A percentile compares a stretch with the other conserved stretches of the same genome.
These are phyloP conservation scores for Pseudomugil tenellus DNA, from an alignment of 2,797 vertebrate species.

Conservation along the genomic window DNA sequence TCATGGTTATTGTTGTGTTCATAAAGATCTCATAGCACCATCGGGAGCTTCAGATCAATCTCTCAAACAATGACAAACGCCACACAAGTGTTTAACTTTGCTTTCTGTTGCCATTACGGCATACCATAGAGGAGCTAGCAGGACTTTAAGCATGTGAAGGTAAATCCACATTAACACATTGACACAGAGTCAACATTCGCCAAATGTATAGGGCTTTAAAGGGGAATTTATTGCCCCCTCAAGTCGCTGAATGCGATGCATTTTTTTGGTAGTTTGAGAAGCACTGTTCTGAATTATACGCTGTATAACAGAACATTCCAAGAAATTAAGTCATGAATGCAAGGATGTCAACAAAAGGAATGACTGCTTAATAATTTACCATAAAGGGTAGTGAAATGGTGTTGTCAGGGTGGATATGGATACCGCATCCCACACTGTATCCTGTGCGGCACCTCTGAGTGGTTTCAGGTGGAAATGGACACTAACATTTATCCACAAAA, in stretches of 20 bases:
- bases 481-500: constrained; percentile 63
- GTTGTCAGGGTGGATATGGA: constrained; percentile 39
- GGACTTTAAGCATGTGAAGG: constrained; percentile 23
- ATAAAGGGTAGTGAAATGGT: constrained; percentile 26
- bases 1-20: constrained; percentile 42
- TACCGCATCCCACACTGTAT: constrained; percentile 52
- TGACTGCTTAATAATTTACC: constrained; percentile 38
- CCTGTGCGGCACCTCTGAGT: constrained; percentile 31
- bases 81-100: constrained; percentile 35
- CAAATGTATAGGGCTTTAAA: constrained; percentile 4
- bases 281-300: constrained; percentile 1
- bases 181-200: constrained; percentile 5
- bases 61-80: constrained; percentile 55
- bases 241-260: not conserved
- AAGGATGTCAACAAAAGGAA: constrained; percentile 36
- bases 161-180: constrained; percentile 15
- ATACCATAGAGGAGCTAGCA: constrained; percentile 37
- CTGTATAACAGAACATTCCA: not conserved
- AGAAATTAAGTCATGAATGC: constrained; percentile 15
- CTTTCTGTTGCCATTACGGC: constrained; percentile 49
- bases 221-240: not conserved
- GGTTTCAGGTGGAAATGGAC: constrained; percentile 65
- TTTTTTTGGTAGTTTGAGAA: not conserved
- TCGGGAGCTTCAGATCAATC: constrained; percentile 58
- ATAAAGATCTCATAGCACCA: constrained; percentile 34